Evolutionary conservation across 2,113 vertebrate genomes (phyloP), one percentile per base, ranked within the genome.

Genomic region (Oriolus oriolus): DNA sequence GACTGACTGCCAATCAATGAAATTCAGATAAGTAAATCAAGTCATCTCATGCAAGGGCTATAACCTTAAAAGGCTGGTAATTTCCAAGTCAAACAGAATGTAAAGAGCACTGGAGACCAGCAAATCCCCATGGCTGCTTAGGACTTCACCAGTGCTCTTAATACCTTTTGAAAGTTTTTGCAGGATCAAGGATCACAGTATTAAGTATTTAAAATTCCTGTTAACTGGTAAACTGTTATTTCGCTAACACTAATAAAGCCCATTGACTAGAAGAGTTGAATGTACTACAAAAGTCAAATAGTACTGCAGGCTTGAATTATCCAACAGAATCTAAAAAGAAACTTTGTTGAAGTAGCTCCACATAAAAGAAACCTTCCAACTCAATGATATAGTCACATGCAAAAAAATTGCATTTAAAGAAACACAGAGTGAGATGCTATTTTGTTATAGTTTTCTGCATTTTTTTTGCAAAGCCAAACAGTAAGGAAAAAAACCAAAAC

Each of bases 401-500:
- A 97, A 97, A 96, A 63, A 97, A 96, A 97, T 54, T 94, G 78
- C 88, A 90, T 89, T 96, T 89, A 92, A 35, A 85, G 95, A 97
- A 92, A 87, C 64, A 84, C 31, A 82, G 35, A 84, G 71, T 94
- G 97, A 95, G n/a, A 91, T 39, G 89, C 69, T 95, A 71, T 31
- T 87, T 70, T 93, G 80, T 60, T 96, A 95, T 12, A 92, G 39
- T 66, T 80, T 94, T 96, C 87, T 96, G 87, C 75, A 75, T 77
- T 94, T 85, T 85, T 74, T 97, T 91, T 89, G 73, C 90, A 97
- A 97, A 97, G 77, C 56, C 96, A 97, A 97, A 96, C 83, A 95
- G 33, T 50, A 56, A 89, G 18, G 26, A 47, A 44, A 95, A 95
- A 97, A 92, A 70, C 63, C 49, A 54, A 73, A 64, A 39, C 28